Conservation (phyloP, 2,888 invertebrate genomes). For the Ornithoptera alexandrae region DNA sequence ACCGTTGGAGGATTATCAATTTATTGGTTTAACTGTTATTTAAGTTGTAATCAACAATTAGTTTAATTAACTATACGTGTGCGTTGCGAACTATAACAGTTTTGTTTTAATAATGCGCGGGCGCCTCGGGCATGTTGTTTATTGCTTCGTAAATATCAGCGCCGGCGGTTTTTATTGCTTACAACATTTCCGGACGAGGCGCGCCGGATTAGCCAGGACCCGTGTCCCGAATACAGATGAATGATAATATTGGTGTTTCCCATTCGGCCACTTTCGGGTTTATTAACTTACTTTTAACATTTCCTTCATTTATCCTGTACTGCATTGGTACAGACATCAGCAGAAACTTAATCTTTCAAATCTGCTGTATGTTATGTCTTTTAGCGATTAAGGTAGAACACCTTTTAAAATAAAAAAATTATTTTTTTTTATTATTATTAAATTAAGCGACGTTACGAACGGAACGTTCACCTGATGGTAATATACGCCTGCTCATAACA, state of each 20-base stretch:
- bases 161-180: slow-evolving; percentile 73
- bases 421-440: too few relatives aligned
- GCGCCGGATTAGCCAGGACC: slow-evolving; percentile 59
- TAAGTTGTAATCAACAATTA: too few relatives aligned
- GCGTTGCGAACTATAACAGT: neutral
- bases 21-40: too few relatives aligned
- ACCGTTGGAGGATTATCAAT: too few relatives aligned
- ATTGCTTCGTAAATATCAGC: slow-evolving; percentile 70
- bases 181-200: slow-evolving; percentile 58
- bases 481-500: too few relatives aligned
- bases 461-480: too few relatives aligned
- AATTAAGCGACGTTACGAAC: too few relatives aligned
- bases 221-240: slow-evolving; percentile 60
- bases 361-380: too few relatives aligned
- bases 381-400: too few relatives aligned
- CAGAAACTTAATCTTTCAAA: too few relatives aligned
- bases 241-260: slow-evolving; percentile 41
- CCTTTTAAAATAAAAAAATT: too few relatives aligned
- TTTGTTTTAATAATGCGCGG: slow-evolving; percentile 9
- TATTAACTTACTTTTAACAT: slow-evolving; percentile 30
- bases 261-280: slow-evolving; percentile 41
- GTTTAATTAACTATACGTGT: too few relatives aligned
- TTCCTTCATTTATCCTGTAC: slow-evolving; percentile 4
- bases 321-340: neutral
- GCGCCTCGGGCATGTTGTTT: slow-evolving; percentile 57